These are phyloP conservation scores for Dolichomitus sp. DNA, from an alignment of 2,888 invertebrate genomes.

Conservation along the genomic window DNA sequence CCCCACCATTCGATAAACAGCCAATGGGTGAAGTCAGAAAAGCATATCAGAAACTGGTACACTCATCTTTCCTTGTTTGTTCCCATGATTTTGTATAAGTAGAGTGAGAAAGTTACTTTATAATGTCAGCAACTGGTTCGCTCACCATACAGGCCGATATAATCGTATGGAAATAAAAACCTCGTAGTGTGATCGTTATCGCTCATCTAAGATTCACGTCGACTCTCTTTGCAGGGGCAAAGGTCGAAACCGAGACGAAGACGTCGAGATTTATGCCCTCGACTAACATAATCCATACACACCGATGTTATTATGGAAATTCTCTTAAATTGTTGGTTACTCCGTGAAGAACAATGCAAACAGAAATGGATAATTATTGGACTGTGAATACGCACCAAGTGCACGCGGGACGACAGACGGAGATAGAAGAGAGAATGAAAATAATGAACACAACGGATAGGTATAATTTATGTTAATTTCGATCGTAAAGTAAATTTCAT, in stretches of 20 bases:
- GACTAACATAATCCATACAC: conserved; percentile 65
- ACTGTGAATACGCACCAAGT: conserved; percentile 68
- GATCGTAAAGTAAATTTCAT: conserved; percentile 73
- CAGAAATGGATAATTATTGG: conserved; percentile 80
- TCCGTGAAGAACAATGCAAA: conserved; percentile 78
- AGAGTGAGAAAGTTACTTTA: not conserved
- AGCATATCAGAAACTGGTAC: not conserved
- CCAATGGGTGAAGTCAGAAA: not conserved
- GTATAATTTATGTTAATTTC: conserved; percentile 76
- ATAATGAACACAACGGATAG: conserved; percentile 32
- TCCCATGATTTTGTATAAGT: not conserved
- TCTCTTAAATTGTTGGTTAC: conserved; percentile 76
- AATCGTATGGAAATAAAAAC: conserved; percentile 73
- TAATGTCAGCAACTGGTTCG: not conserved
- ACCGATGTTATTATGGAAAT: conserved; percentile 77
- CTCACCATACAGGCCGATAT: conserved; percentile 71
- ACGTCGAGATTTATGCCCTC: conserved; percentile 73
- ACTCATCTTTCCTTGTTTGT: not conserved
- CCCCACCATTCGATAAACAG: too few relatives aligned
- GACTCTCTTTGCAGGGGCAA: conserved; percentile 65
- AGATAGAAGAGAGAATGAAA: conserved; percentile 9
- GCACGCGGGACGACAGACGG: conserved; percentile 12
- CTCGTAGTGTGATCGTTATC: conserved; percentile 64
- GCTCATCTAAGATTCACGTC: conserved; percentile 62
- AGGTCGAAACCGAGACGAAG: conserved; percentile 39